Base-by-base conservation (phyloP, 2,113 vertebrate species). In the Podarcis raffonei region DNA sequence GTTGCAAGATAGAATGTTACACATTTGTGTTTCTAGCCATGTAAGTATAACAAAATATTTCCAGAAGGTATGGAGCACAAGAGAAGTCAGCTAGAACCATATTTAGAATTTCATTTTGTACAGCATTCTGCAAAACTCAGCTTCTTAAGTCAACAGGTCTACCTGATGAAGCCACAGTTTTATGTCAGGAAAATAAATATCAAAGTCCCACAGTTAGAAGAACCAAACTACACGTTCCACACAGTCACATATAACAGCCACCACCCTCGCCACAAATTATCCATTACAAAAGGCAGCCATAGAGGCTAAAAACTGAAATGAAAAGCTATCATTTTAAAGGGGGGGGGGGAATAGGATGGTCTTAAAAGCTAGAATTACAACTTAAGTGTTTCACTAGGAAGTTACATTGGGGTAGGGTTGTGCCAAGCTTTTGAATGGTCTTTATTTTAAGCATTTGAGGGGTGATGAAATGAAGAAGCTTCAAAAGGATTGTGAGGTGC, bases 91-190 rank as follows among this genome's bases (percentile, higher is more conserved):
- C 53, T n/a, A 30, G 15, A 25, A 30, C 15, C 72, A 76, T 39
- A 76, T 76, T 83, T 83, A 83, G 6, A 42, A 25, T 83, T 83
- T 76, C 74, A 85, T 76, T 85, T 85, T 65, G 7, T 85, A 62
- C 12, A 77, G 1, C 62, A n/a, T 86, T 57, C 13, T 77, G 42
- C 5, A 35, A 86, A 77, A 86, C 2, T 76, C 72, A 65, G 65
- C 32, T 65, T 6, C 32, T 30, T 35, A 39, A 65, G 27, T 11
- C 4, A 3, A 39, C 35, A 30, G 37, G 23, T 23, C n/a, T 65
- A 32, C 35, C 53, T 59, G 71, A 85, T 75, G 13, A 85, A 75
- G n/a, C 23, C 39, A 15, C 3, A 30, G 15, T 62, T 59, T 39
- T 35, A 5, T 62, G 35, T 62, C 53, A 39, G 32, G 16, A 74